These are phyloP conservation scores for Emydocephalus ijimae DNA, from an alignment of 2,113 vertebrate species.

Conservation along the genomic window DNA sequence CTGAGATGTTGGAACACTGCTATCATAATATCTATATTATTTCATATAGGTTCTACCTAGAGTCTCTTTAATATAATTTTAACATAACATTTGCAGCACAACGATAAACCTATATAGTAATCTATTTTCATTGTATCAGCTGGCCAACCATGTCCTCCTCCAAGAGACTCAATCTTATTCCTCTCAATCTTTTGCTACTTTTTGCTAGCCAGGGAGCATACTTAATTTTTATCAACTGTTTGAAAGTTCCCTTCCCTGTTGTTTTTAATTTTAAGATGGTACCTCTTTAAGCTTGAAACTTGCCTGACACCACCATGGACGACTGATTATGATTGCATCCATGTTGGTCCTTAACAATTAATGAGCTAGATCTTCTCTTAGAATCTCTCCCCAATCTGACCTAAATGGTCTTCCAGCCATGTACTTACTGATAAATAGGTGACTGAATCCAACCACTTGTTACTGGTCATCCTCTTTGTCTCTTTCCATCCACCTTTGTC, in stretches of 20 bases:
- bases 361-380: not conserved
- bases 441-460: not conserved
- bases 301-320: not conserved
- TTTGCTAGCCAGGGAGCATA: not conserved
- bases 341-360: not conserved
- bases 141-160: not conserved
- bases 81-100: not conserved
- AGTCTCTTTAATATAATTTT: not conserved
- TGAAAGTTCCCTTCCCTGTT: not conserved
- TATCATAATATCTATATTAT: not conserved
- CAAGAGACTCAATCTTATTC: not conserved
- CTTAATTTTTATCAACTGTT: not conserved
- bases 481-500: not conserved
- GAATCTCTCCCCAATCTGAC: not conserved
- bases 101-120: not conserved
- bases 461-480: not conserved
- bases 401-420: too few relatives aligned
- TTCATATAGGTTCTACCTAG: not conserved
- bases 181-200: not conserved
- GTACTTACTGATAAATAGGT: not conserved
- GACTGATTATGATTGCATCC: not conserved
- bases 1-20: too few relatives aligned
- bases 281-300: not conserved
- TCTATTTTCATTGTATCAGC: not conserved
- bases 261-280: not conserved